Base-by-base conservation (phyloP, 1,140 invertebrate species). In the Reticulitermes speratus region DNA sequence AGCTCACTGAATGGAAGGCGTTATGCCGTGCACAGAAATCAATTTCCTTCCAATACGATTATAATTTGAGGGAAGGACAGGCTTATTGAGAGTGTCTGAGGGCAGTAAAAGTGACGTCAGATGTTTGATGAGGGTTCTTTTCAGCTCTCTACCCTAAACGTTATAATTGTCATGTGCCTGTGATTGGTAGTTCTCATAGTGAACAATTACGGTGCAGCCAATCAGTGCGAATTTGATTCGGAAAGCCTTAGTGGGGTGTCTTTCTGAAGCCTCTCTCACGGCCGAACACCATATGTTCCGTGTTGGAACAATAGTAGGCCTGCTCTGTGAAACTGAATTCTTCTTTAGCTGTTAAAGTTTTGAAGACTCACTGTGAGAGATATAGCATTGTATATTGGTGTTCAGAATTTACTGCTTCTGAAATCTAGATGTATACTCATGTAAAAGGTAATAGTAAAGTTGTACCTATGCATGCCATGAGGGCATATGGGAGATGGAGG, bases 121-220 rank as follows among this genome's bases (percentile, higher is more conserved):
- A 75, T 75, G 65, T 75, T 75, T 25, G 65, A 75, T 30, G 65
- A 75, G 65, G 65, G 65, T 75, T 30, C 65, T 75, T 75, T 75
- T 30, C 25, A 75, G n/a, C 7, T 75, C 25, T 30, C 3, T 8
- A n/a, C 19, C 7, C 65, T 30, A 30, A 75, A 75, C 7, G 65
- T 75, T 75, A 75, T 75, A 75, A 75, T 75, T 75, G 25, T 75
- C n/a, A 75, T 30, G 0, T 8, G 65, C n/a, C n/a, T 75, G 65
- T 75, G 65, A 75, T 75, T 75, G 65, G 65, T 75, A 7, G 8
- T n/a, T 75, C 25, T 75, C 25, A n/a, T 25, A 25, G 65, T 16
- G 65, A 75, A 75, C 25, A 75, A 75, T 75, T 5, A 75, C 25
- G 65, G 65, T 12, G 65, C 25, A 75, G 65, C 65, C 65, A 75